Percentiles rank a stretch among this genome's conserved stretches.
Conservation (phyloP, 2,797 vertebrate genomes). For the Balearica regulorum region DNA sequence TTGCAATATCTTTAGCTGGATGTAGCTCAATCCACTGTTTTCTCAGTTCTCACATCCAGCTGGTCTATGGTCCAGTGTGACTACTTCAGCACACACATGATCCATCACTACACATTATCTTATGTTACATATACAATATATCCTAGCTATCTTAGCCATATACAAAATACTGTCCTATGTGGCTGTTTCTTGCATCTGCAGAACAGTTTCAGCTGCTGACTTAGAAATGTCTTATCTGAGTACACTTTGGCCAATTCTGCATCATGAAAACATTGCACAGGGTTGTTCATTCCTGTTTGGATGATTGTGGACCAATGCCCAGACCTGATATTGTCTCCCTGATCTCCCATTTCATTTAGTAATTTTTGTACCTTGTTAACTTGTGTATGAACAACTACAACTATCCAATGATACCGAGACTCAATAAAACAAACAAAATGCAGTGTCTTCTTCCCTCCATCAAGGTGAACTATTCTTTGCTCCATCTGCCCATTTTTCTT, state of each 20-base stretch:
- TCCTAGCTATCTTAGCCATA: neutral
- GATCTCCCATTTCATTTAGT: neutral
- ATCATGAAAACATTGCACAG: neutral
- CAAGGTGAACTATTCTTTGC: neutral
- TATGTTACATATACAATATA: neutral
- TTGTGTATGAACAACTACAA: neutral
- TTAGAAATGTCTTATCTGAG: neutral
- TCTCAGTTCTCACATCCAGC: neutral
- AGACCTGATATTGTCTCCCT: neutral
- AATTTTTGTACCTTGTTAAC: neutral
- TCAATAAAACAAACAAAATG: neutral
- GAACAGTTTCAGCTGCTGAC: neutral
- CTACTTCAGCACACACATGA: neutral
- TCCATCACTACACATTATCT: neutral
- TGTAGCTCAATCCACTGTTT: neutral
- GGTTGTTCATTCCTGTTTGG: neutral
- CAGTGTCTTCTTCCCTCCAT: neutral
- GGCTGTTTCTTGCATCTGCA: neutral
- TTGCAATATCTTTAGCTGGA: neutral
- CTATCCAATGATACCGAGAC: accelerated
- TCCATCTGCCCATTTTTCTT: neutral
- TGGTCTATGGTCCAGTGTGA: too few relatives aligned
- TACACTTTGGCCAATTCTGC: neutral
- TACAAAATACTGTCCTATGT: neutral
- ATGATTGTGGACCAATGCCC: neutral